Conservation (phyloP, 2,113 vertebrate genomes). For the Xyliphius kryptos region DNA sequence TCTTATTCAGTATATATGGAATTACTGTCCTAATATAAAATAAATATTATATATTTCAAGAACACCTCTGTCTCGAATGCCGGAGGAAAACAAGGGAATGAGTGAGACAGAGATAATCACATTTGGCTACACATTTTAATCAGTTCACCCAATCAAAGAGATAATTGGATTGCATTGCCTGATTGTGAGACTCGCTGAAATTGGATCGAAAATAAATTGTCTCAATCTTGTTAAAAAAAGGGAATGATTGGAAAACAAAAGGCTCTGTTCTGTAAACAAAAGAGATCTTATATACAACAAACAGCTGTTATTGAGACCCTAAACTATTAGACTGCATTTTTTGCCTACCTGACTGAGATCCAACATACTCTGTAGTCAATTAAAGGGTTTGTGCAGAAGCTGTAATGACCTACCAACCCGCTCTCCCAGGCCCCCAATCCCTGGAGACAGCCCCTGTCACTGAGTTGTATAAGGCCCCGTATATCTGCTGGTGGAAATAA, state of each 20-base stretch:
- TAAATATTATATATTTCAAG: constrained; percentile 42
- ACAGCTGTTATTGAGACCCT: constrained; percentile 34
- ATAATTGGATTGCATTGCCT: constrained; percentile 52
- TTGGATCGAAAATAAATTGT: constrained; percentile 53
- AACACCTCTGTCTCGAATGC: constrained; percentile 29
- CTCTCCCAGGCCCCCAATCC: constrained; percentile 70
- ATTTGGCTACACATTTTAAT: constrained; percentile 51
- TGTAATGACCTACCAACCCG: constrained; percentile 83
- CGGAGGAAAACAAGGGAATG: constrained; percentile 19
- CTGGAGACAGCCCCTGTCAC: constrained; percentile 75
- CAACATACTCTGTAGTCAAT: constrained; percentile 80
- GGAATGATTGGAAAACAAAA: constrained; percentile 28
- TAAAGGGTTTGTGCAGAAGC: constrained; percentile 79
- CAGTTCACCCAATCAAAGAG: constrained; percentile 49
- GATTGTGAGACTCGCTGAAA: constrained; percentile 46
- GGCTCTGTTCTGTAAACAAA: constrained; percentile 28
- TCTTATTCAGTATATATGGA: too few species aligned
- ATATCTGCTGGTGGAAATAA: constrained; percentile 79
- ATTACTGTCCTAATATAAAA: too few species aligned
- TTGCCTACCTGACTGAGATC: constrained; percentile 71
- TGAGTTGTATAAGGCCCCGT: constrained; percentile 82
- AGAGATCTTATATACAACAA: constrained; percentile 35
- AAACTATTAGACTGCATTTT: constrained; percentile 44
- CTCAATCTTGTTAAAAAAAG: constrained; percentile 48
- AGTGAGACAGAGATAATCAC: constrained; percentile 45